Evolutionary conservation across 2,113 vertebrate species (phyloP).

Genomic region (Macquaria ambigua): DNA sequence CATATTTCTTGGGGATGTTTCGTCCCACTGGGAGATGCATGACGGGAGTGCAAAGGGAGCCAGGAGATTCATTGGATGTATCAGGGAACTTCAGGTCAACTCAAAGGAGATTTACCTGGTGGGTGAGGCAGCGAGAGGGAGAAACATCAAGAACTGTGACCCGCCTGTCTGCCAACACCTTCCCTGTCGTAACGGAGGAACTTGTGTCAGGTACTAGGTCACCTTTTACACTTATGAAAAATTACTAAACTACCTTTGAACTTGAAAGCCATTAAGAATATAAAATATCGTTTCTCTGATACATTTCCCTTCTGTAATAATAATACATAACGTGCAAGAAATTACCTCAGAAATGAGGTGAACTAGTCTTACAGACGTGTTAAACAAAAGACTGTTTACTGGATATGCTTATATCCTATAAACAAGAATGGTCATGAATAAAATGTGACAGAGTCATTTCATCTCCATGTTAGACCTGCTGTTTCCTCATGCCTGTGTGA

Average conservation of each 20-base stretch:
- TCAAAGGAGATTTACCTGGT: constrained; percentile 85
- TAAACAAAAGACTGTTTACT: constrained; percentile 7
- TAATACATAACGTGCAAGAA: background rate
- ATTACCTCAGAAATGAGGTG: constrained; percentile 4
- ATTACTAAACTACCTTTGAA: constrained; percentile 26
- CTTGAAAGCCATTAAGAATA: constrained; percentile 4
- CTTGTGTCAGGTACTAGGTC: constrained; percentile 86
- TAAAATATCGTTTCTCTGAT: constrained; percentile 2
- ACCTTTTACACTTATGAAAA: constrained; percentile 36
- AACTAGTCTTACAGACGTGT: background rate
- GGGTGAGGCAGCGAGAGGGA: constrained; percentile 84
- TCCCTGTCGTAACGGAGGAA: constrained; percentile 89
- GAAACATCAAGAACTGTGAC: constrained; percentile 88
- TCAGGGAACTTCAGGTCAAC: constrained; percentile 88
- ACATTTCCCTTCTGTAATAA: background rate
- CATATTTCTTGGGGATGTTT: constrained; percentile 87
- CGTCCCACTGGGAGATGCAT: constrained; percentile 77
- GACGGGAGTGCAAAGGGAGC: constrained; percentile 63
- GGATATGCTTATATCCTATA: background rate
- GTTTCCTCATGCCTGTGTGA: constrained; percentile 16
- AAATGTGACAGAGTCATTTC: constrained; percentile 24
- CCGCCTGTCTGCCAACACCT: constrained; percentile 83
- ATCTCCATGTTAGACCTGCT: constrained; percentile 20
- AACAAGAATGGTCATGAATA: constrained; percentile 12
- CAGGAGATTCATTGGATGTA: constrained; percentile 85